Evolutionary conservation across 1,140 invertebrate species (phyloP).

Genomic region (Macrobrachium nipponense): DNA sequence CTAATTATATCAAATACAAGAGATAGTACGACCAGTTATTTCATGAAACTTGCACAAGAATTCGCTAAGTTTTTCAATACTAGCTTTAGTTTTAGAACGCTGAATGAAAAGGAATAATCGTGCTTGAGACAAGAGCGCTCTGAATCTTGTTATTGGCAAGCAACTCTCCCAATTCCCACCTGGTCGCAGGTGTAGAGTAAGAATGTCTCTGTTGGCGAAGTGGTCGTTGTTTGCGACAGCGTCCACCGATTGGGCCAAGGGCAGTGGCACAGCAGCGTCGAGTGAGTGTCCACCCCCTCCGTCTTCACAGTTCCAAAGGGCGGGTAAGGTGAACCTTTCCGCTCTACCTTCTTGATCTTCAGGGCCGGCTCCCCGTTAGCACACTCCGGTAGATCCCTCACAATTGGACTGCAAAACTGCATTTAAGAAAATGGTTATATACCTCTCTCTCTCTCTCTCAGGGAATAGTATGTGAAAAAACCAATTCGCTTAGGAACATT

Average conservation of each 20-base stretch:
- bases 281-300: slow-evolving; percentile 55
- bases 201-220: slow-evolving; percentile 8
- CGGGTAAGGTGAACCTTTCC: slow-evolving; percentile 36
- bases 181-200: slow-evolving; percentile 49
- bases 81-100: neutral
- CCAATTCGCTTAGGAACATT: no score
- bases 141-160: no score
- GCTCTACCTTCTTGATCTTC: slow-evolving; percentile 54
- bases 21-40: no score
- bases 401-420: slow-evolving; percentile 52
- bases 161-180: neutral
- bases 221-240: slow-evolving; percentile 23
- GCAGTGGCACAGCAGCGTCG: slow-evolving; percentile 49
- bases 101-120: neutral
- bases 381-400: slow-evolving; percentile 55
- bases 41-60: no score
- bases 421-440: neutral
- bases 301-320: slow-evolving; percentile 64
- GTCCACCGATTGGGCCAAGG: slow-evolving; percentile 39
- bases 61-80: no score
- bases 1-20: no score
- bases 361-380: slow-evolving; percentile 58
- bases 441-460: no score
- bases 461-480: no score
- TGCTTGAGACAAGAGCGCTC: no score